Base-by-base conservation (phyloP, 2,797 vertebrate species). In the Muraenolepis orangiensis region DNA sequence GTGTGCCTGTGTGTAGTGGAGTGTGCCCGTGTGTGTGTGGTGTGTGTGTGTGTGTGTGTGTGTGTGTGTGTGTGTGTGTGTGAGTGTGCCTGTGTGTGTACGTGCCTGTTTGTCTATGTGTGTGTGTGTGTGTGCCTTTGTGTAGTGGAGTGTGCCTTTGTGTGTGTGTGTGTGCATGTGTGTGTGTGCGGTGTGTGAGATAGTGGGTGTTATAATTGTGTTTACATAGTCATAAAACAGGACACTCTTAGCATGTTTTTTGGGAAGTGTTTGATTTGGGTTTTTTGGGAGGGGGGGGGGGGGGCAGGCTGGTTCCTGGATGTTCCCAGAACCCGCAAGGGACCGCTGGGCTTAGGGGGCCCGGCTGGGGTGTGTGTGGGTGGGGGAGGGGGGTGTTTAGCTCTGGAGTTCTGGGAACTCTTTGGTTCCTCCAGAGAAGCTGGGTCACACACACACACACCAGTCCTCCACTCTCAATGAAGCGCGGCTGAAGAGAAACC, bases 91-190 rank as follows among this genome's bases (percentile, higher is more conserved):
- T n/a, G n/a, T n/a, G n/a, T n/a, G n/a, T n/a, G n/a, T n/a, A n/a
- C n/a, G n/a, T n/a, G n/a, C n/a, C n/a, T n/a, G n/a, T n/a, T n/a
- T 68, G 69, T 79, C 74, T 77, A 76, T 40, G 66, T 73, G 57
- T 70, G 14, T 80, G 73, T 3, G 71, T 80, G 72, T 73, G 72
- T 77, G 79, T 74, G 76, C 2, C 8, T 57, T 1, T 57, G 51
- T 57, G 51, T 57, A n/a, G 51, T 57, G 16, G 51, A 1, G 51
- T 57, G 51, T 57, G 6, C 11, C 6, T 10, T 6, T 12, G 36
- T 57, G 51, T 57, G 61, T 64, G 61, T 64, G 61, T 64, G 61
- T 64, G 61, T 28, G n/a, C 8, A 2, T 66, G 23, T 66, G 23
- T 66, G 61, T 66, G 42, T 66, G n/a, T 66, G 64, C 26, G 13